These are phyloP conservation scores for Pan troglodytes DNA, from an alignment of 2,113 vertebrate genomes.

Conservation along the genomic window DNA sequence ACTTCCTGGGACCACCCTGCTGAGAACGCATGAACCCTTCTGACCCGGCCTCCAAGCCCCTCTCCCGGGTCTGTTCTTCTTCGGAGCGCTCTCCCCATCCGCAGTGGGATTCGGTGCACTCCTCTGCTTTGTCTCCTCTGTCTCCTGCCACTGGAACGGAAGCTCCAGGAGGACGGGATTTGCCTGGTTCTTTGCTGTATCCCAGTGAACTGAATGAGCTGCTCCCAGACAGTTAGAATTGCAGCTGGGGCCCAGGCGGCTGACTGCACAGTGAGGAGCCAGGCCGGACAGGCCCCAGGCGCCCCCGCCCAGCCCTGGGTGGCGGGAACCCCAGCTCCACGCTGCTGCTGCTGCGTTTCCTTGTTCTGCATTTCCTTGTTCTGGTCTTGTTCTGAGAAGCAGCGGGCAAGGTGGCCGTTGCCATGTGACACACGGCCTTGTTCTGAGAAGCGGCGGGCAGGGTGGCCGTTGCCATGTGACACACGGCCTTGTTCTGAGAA, in stretches of 20 bases:
- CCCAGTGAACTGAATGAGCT: not conserved
- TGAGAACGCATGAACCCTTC: not conserved
- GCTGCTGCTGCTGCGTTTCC: not conserved
- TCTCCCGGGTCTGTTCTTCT: fast-evolving
- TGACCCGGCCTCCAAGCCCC: not conserved
- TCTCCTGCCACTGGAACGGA: fast-evolving
- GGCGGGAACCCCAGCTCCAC: not conserved
- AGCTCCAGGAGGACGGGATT: not conserved
- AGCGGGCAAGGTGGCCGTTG: no score
- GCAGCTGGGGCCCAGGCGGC: fast-evolving
- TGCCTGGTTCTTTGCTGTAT: not conserved
- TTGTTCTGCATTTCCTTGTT: no score
- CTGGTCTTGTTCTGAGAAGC: no score
- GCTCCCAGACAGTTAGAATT: not conserved
- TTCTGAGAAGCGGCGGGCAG: no score
- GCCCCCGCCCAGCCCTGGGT: fast-evolving
- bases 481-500: fast-evolving
- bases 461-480: fast-evolving
- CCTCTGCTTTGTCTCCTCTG: no score
- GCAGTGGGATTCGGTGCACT: not conserved
- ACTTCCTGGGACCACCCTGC: not conserved
- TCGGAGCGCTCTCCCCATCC: fast-evolving
- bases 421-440: no score
- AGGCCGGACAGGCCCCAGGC: not conserved
- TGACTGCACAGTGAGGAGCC: not conserved